Percentiles rank a stretch among this genome's conserved stretches.
Evolutionary conservation across 1,140 invertebrate genomes (phyloP).

Genomic region (Leptopilina clavipes): DNA sequence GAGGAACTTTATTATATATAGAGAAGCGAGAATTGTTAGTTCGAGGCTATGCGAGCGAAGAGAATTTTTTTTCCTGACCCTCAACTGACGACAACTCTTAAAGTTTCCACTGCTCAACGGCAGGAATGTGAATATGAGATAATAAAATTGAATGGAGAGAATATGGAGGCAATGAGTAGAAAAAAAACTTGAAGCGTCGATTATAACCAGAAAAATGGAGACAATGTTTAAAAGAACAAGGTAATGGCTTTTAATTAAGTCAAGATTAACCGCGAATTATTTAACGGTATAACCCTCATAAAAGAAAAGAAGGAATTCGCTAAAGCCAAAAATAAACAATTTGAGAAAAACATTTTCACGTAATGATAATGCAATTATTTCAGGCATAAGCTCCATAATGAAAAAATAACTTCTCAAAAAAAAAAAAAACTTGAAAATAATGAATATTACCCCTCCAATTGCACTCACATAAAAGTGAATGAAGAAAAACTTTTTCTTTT

Average conservation of each 20-base stretch:
- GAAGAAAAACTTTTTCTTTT: neutral
- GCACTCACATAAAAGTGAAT: neutral
- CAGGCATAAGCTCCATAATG: neutral
- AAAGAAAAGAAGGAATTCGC: neutral
- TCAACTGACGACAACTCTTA: constrained; percentile 11
- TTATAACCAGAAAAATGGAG: constrained; percentile 20
- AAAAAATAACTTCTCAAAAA: neutral
- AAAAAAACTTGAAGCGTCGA: constrained; percentile 18
- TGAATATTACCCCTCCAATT: no score
- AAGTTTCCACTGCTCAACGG: neutral
- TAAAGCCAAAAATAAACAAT: neutral
- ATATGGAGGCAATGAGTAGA: neutral
- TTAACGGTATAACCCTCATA: neutral
- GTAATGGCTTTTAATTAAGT: constrained; percentile 16
- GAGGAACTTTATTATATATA: neutral
- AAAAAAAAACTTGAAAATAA: neutral
- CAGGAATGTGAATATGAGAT: constrained; percentile 29
- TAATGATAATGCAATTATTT: no score
- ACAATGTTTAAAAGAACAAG: neutral
- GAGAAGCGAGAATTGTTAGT: constrained; percentile 3
- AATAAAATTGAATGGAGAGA: constrained; percentile 17
- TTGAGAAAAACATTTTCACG: neutral
- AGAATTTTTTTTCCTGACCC: constrained; percentile 7
- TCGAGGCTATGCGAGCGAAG: neutral
- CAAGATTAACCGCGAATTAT: neutral